Evolutionary conservation across 1,140 invertebrate genomes (phyloP), one percentile per base, ranked within the genome.

Genomic region (Hypothenemus hampei): DNA sequence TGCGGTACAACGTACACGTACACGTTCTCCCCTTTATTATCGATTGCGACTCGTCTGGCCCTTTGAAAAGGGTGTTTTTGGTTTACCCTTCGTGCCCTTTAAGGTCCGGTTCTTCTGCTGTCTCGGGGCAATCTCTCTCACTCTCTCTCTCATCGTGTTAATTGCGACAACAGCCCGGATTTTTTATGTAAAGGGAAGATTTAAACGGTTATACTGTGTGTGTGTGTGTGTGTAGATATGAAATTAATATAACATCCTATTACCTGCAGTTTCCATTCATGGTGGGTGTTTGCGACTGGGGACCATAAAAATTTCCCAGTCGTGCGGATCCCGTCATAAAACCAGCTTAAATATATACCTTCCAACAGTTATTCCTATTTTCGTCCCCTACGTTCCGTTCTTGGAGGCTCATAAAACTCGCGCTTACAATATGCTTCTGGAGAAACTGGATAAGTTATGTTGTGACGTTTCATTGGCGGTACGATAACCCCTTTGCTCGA

Each of bases 21-120:
- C 23, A 31, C 47, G 36, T 39, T 50, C 36, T 40, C 47, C 47
- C 47, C 47, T 40, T 39, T 40, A 40, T 50, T 50, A 50, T 50
- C 47, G 47, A 50, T 50, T 50, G 47, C 35, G 35, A 50, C 35
- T 39, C 47, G 47, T 50, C 47, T 50, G 40, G 47, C 47, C 47
- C 47, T 47, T 50, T 50, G 15, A 19, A 50, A 39, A 50, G 47
- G 47, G 47, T 50, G 47, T 50, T 50, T 50, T 39, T 39, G 47
- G 47, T n/a, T 49, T 49, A 49, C 47, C 47, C 47, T 49, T 49
- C 47, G 47, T 50, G 36, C 47, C 47, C 47, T 50, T 50, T 39
- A 50, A 50, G 47, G 47, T 50, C 47, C 47, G 31, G 10, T 13
- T n/a, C n/a, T n/a, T n/a, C n/a, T n/a, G n/a, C n/a, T n/a, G n/a